phyloP scores from a whole-genome alignment of 2,797 vertebrate genomes.

The Cheirogaleus major region DNA sequence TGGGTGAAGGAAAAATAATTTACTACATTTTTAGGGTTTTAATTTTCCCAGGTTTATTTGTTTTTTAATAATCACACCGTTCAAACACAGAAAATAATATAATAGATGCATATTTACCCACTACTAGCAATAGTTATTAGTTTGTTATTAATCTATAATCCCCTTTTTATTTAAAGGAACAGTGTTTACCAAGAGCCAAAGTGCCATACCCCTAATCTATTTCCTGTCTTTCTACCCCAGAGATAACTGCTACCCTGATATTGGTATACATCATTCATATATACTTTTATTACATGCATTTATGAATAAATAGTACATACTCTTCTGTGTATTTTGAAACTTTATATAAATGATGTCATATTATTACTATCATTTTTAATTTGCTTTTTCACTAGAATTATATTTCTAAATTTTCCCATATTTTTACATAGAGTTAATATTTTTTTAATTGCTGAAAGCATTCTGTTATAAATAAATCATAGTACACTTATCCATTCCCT shows the following conservation, averaged over 20 bases:
- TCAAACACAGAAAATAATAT: neutral
- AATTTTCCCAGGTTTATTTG: neutral
- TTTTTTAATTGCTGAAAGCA: neutral
- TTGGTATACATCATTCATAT: neutral
- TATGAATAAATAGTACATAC: neutral
- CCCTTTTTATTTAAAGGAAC: neutral
- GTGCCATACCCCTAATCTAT: neutral
- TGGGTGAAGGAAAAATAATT: neutral
- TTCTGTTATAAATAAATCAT: constrained; percentile 33
- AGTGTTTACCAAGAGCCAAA: neutral
- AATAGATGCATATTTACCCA: neutral
- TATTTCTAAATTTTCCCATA: neutral
- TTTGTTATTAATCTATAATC: neutral
- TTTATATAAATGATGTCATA: neutral
- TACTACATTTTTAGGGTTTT: neutral
- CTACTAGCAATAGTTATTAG: neutral
- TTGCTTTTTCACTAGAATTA: constrained; percentile 3
- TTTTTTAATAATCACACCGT: neutral
- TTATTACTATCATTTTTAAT: neutral
- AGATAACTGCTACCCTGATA: neutral
- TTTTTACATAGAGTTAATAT: neutral
- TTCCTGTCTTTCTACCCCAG: neutral
- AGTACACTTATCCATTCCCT: neutral
- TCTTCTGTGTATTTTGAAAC: neutral
- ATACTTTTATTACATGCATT: neutral